A percentile compares a stretch with the other conserved stretches of the same genome.
These are phyloP conservation scores for Archilochus colubris DNA, from an alignment of 2,113 vertebrate species.

Conservation along the genomic window DNA sequence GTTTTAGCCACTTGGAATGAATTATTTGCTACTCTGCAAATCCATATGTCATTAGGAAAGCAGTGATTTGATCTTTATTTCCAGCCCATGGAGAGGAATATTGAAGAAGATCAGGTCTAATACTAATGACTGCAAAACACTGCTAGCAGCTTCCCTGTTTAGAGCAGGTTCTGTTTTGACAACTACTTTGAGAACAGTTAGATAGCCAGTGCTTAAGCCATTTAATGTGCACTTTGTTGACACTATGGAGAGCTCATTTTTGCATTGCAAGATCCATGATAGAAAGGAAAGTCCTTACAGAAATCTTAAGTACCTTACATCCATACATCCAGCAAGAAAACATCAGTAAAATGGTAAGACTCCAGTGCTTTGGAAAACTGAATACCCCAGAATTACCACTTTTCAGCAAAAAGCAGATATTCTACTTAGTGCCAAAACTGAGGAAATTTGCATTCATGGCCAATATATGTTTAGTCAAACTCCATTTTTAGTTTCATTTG, in stretches of 20 bases:
- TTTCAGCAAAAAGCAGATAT: neutral
- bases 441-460: neutral
- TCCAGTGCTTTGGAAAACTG: neutral
- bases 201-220: neutral
- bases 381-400: neutral
- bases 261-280: neutral
- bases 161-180: neutral
- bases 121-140: neutral
- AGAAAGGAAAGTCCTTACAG: neutral
- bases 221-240: neutral
- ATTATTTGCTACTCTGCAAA: neutral
- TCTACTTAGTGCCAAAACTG: neutral
- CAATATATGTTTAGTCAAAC: neutral
- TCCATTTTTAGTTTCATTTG: neutral
- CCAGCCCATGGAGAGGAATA: neutral
- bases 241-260: neutral
- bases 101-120: neutral
- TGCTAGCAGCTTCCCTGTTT: neutral
- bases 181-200: neutral
- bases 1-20: neutral
- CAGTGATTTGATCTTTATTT: conserved; percentile 12
- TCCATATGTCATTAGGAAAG: neutral
- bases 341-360: neutral
- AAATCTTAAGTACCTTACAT: neutral
- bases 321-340: neutral